Percentiles rank a stretch among this genome's conserved stretches.
Evolutionary conservation across 2,113 vertebrate species (phyloP).

Genomic region (Oophaga pumilio): DNA sequence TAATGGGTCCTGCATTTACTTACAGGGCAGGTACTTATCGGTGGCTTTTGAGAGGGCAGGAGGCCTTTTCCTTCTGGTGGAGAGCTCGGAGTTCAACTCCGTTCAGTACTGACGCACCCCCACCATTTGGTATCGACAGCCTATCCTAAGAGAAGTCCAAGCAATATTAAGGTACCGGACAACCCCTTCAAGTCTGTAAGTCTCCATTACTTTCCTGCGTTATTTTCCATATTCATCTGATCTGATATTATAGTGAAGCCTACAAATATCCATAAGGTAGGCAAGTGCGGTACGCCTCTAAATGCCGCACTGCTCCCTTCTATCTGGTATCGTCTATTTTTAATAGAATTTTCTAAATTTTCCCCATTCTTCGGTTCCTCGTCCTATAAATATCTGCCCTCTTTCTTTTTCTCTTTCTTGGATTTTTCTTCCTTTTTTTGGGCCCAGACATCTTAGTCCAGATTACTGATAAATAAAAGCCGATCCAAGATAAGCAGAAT

Average conservation of each 20-base stretch:
- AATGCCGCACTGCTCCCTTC: too few relatives aligned
- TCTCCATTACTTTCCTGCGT: neutral
- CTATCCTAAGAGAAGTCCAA: too few relatives aligned
- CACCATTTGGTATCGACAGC: too few relatives aligned
- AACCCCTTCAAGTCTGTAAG: neutral
- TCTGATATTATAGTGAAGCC: too few relatives aligned
- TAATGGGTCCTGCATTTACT: too few relatives aligned
- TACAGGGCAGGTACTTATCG: too few relatives aligned
- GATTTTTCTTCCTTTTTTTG: conserved; percentile 3
- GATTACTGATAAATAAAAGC: conserved; percentile 54
- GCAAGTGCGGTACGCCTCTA: neutral
- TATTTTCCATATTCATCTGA: neutral
- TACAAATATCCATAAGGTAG: neutral
- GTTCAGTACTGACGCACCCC: too few relatives aligned
- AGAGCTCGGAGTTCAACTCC: too few relatives aligned
- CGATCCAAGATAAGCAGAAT: conserved; percentile 50
- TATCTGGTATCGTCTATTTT: neutral
- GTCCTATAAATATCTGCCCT: conserved; percentile 30
- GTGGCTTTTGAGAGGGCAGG: too few relatives aligned
- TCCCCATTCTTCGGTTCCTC: neutral
- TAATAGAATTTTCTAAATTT: neutral
- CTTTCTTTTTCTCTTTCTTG: neutral
- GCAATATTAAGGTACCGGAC: too few relatives aligned
- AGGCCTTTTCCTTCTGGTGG: too few relatives aligned
- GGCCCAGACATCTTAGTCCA: conserved; percentile 50